Evolutionary conservation across 2,888 invertebrate species (phyloP).

Genomic region (Cryptophagus acutangulus): DNA sequence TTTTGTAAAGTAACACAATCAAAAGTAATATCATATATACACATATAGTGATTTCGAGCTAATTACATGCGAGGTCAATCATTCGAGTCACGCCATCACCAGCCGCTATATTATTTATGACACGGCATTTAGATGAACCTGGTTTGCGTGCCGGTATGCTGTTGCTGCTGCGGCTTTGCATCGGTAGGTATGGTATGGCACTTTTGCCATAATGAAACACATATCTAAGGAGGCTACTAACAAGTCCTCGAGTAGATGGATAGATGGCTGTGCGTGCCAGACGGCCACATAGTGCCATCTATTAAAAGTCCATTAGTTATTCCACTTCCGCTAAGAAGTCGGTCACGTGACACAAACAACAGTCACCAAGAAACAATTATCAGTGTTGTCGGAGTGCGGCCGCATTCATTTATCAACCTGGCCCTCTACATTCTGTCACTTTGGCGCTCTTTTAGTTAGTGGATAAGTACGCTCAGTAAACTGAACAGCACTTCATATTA

Average conservation of each 20-base stretch:
- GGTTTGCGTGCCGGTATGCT: conserved; percentile 30
- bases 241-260: conserved; percentile 24
- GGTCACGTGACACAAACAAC: conserved; percentile 24
- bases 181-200: conserved; percentile 24
- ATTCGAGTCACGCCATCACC: conserved; percentile 33
- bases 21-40: conserved; percentile 4
- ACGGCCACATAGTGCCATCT: conserved; percentile 21
- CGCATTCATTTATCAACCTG: conserved; percentile 8
- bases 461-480: too few relatives aligned
- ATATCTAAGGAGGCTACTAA: conserved; percentile 6
- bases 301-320: conserved; percentile 44
- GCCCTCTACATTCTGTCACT: conserved; percentile 2
- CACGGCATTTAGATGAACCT: conserved; percentile 33
- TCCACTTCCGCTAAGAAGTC: conserved; percentile 23
- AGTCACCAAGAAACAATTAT: conserved; percentile 23
- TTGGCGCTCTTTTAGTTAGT: too few relatives aligned
- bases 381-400: conserved; percentile 11
- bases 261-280: conserved; percentile 18
- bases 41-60: conserved; percentile 2
- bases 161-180: too few relatives aligned
- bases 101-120: conserved; percentile 35
- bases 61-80: conserved; percentile 23
- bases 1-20: conserved; percentile 4
- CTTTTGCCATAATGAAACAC: conserved; percentile 33
- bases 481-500: too few relatives aligned